These are phyloP conservation scores for Nerophis ophidion DNA, from an alignment of 2,113 vertebrate genomes.

Conservation along the genomic window DNA sequence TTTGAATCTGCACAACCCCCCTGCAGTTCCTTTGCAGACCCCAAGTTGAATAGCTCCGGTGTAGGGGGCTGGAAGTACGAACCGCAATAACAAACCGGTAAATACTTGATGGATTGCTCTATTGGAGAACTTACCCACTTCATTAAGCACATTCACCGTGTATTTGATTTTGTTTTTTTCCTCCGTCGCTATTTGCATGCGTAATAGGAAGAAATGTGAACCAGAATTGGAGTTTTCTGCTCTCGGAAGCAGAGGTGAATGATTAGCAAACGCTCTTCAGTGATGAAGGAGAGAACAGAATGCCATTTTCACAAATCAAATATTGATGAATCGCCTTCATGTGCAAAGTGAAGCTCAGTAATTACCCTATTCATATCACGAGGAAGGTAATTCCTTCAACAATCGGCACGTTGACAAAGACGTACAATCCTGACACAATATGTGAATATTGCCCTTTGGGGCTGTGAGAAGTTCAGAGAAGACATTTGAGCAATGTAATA, in stretches of 20 bases:
- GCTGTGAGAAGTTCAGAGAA: too few species aligned
- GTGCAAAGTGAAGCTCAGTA: background rate
- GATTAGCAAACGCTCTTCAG: background rate
- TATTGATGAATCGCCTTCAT: background rate
- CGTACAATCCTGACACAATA: background rate
- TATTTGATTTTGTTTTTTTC: background rate
- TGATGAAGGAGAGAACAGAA: background rate
- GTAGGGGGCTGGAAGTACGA: background rate
- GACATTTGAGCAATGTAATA: background rate
- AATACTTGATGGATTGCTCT: conserved; percentile 3
- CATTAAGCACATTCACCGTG: conserved; percentile 1
- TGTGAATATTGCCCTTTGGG: background rate
- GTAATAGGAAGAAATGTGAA: background rate
- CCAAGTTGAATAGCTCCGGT: too few species aligned
- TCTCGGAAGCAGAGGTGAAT: background rate
- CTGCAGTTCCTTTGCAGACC: too few species aligned
- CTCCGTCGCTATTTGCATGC: background rate
- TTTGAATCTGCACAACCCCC: too few species aligned
- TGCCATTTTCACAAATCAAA: background rate
- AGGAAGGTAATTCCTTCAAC: background rate
- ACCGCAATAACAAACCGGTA: conserved; percentile 21
- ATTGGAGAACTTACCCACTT: background rate
- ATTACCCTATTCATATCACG: background rate
- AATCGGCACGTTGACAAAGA: background rate
- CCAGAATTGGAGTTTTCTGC: background rate